These are phyloP conservation scores for Heliangelus exortis DNA, from an alignment of 2,797 vertebrate genomes.

Conservation along the genomic window DNA sequence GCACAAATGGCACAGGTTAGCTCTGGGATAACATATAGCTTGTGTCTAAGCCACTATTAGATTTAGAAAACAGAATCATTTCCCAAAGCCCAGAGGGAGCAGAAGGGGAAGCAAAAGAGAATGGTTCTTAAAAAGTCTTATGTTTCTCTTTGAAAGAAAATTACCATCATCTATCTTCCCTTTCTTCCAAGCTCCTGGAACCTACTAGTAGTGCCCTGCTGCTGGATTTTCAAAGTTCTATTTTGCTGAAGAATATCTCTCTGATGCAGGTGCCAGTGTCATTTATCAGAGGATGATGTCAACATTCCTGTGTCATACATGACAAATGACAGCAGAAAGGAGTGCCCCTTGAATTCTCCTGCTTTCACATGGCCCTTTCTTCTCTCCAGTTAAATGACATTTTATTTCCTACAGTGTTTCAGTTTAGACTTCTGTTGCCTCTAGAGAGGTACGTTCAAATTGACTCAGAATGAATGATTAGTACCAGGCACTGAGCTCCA, in stretches of 20 bases:
- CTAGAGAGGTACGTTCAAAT: conserved; percentile 31
- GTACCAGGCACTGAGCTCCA: neutral
- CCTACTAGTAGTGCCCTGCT: conserved; percentile 58
- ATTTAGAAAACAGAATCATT: conserved; percentile 71
- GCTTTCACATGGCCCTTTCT: conserved; percentile 37
- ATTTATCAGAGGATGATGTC: conserved; percentile 72
- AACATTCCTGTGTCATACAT: conserved; percentile 72
- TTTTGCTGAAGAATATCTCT: conserved; percentile 65
- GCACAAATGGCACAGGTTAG: conserved; percentile 35
- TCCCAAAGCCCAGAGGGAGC: conserved; percentile 65
- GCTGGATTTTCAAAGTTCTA: conserved; percentile 58
- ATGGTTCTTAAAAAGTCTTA: conserved; percentile 68
- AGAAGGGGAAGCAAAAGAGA: conserved; percentile 57
- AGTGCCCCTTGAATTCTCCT: conserved; percentile 49
- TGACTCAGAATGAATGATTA: conserved; percentile 49
- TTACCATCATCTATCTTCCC: conserved; percentile 71
- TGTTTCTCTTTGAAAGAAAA: conserved; percentile 70
- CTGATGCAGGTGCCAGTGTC: conserved; percentile 70
- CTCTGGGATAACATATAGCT: conserved; percentile 65
- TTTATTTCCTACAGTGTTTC: conserved; percentile 63
- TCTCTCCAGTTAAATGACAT: conserved; percentile 47
- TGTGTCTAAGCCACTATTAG: conserved; percentile 54
- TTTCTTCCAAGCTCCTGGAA: conserved; percentile 64
- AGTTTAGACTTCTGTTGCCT: conserved; percentile 31
- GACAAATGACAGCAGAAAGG: conserved; percentile 70